Evolutionary conservation across 2,888 invertebrate species (phyloP), one percentile per base, ranked within the genome.

Genomic region (Syrista parreyssii): DNA sequence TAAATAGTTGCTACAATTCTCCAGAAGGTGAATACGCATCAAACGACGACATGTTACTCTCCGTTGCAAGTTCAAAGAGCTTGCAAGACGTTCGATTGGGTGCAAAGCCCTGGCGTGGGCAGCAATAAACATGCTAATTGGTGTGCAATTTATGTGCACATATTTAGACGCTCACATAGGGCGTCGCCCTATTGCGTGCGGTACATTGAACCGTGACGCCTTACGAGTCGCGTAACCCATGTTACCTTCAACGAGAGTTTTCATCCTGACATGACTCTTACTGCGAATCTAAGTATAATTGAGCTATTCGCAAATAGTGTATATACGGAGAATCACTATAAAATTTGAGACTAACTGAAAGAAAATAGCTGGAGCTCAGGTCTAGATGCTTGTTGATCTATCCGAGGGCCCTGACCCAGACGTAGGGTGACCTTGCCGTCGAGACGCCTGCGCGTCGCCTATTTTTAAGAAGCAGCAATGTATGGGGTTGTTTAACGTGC

Each of bases 361-460:
- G 55, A 23, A 55, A 23, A 23, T 55, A 55, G 23, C 55, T 55
- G 55, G 0, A 23, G 23, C 55, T 55, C 9, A 55, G 23, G 40
- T 0, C 9, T 55, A 55, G 55, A 55, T 23, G 55, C 23, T 55
- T 55, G 55, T 55, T 55, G 55, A 55, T 55, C 55, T 55, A 55
- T 55, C 55, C 23, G 78, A 81, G 79, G 80, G 79, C 81, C 79
- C 82, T 84, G 84, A 85, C 84, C 82, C 85, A 84, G 82, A 83
- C 84, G 79, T 82, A 79, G 78, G 75, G 75, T 80, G 84, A 84
- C 85, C 84, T 87, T 86, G 83, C 69, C 76, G 76, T 78, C 75
- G 73, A 79, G 71, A 80, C 68, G 68, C 74, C 23, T 78, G 76
- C 40, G 78, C 76, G 73, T 75, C 73, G 80, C 79, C 81, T 84